Conservation (phyloP, 2,797 vertebrate species). For the Molossus alvarezi region DNA sequence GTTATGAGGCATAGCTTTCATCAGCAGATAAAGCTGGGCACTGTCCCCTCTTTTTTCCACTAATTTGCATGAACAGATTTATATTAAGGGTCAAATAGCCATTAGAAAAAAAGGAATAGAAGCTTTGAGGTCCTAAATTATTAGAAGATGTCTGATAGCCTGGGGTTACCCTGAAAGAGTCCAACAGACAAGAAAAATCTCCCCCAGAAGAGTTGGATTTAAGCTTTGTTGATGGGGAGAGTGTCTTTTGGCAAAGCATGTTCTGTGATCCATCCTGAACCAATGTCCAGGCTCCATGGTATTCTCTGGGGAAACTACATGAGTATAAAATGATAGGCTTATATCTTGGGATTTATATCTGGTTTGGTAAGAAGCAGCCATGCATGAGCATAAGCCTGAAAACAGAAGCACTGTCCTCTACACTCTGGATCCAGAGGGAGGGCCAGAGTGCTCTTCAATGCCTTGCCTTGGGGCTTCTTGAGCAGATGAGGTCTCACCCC, state of each 20-base stretch:
- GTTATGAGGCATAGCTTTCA: neutral
- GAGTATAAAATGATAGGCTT: neutral
- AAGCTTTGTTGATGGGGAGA: neutral
- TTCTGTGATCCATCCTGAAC: neutral
- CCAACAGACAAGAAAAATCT: neutral
- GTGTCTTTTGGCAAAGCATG: neutral
- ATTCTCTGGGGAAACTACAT: fast-evolving
- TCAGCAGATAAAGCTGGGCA: neutral
- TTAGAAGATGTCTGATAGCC: neutral
- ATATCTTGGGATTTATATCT: neutral
- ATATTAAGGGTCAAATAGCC: neutral
- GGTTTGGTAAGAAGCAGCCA: neutral
- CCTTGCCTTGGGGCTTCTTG: neutral
- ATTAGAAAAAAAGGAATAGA: neutral
- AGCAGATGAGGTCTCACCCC: too few relatives aligned
- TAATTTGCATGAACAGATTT: neutral
- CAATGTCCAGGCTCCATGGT: too few relatives aligned
- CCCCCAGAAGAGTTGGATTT: neutral
- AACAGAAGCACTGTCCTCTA: neutral
- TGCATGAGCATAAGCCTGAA: neutral
- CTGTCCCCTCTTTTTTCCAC: neutral
- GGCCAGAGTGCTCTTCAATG: neutral
- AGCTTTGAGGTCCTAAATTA: neutral
- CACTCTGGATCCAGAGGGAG: neutral
- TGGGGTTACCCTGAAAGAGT: neutral